Percentiles rank a stretch among this genome's conserved stretches.
Conservation (phyloP, 2,113 vertebrate genomes). For the Cisticola juncidis region DNA sequence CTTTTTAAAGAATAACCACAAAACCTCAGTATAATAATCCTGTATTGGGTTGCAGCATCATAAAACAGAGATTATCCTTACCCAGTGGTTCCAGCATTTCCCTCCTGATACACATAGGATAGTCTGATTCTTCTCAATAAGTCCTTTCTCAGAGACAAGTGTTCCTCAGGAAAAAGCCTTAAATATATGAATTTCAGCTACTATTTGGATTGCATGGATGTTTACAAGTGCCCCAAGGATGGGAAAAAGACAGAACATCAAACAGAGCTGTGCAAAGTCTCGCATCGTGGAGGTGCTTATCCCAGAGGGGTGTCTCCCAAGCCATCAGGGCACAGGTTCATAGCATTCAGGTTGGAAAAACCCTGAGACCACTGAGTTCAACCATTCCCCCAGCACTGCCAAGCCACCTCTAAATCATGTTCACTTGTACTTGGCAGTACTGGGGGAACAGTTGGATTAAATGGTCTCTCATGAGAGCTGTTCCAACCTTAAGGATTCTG, state of each 20-base stretch:
- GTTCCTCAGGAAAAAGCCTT: background rate
- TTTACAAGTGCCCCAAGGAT: background rate
- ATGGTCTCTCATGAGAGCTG: background rate
- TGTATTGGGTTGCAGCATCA: background rate
- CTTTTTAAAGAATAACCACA: background rate
- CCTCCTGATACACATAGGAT: background rate
- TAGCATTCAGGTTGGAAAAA: background rate
- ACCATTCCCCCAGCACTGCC: background rate
- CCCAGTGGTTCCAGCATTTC: background rate
- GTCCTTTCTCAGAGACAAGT: background rate
- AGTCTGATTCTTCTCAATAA: background rate
- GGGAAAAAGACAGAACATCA: background rate
- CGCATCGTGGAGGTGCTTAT: accelerated
- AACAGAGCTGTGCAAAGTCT: background rate
- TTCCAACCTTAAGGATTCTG: background rate
- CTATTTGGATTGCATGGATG: background rate
- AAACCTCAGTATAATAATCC: background rate
- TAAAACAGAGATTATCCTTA: background rate
- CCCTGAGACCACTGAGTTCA: background rate
- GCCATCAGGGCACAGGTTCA: background rate
- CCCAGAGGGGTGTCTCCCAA: background rate
- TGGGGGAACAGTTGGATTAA: background rate
- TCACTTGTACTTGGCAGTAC: background rate
- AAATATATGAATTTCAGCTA: background rate
- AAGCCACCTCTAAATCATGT: background rate